Base-by-base conservation (phyloP, 2,797 vertebrate genomes). In the Chaetodon trifasciatus region DNA sequence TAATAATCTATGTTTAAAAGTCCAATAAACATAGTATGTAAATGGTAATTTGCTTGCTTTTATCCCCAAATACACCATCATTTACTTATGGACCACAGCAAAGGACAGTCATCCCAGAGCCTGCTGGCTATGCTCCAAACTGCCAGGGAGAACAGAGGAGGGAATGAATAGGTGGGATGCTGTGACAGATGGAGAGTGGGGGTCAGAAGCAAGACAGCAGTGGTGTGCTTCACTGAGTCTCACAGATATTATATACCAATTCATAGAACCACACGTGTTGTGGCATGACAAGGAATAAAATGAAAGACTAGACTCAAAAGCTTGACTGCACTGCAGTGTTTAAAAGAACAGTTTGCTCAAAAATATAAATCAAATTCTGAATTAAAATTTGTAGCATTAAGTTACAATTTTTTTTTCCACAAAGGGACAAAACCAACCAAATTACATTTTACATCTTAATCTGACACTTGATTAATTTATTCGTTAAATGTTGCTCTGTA, bases 191-290 rank as follows among this genome's bases (percentile, higher is more conserved):
- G 85, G 87, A 58, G 52, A 76, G 50, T 67, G 12, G 58, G 75
- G 90, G 78, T 88, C 91, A 91, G 81, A 84, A 57, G 65, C 79
- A 86, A 90, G 86, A 87, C 88, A 92, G 61, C 70, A 81, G 74
- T 70, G 68, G 74, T 88, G 76, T 84, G 88, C 89, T 88, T 89
- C 80, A 85, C 76, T 79, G 70, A 86, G 70, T 88, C 85, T 81
- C 83, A 88, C 66, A 83, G 84, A 75, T 82, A 76, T 80, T 69
- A 76, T 76, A 82, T 68, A 75, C 75, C 9, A 71, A 82, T 81
- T 89, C 82, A 87, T 52, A 73, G 83, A 86, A 83, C 58, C 86
- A 78, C 87, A 82, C 85, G 78, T 53, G 21, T 28, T 46, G 42
- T 46, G 74, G 76, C 76, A 74, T 72, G 79, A 44, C 66, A 53